phyloP scores from a whole-genome alignment of 2,797 vertebrate genomes.

The Poecile montanus region DNA sequence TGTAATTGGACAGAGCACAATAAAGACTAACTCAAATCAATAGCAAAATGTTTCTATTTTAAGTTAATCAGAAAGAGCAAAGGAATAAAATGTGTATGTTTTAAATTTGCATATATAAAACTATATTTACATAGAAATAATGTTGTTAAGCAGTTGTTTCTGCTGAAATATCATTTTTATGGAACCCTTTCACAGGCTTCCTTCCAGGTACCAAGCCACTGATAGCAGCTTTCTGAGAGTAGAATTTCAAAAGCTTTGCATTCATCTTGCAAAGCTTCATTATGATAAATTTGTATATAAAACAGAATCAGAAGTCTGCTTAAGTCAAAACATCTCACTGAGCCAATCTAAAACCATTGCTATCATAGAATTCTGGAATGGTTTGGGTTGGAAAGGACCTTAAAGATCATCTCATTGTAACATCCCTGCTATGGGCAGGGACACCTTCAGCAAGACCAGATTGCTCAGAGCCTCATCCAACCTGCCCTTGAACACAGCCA shows the following conservation, averaged over 20 bases:
- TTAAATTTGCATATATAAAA: not conserved
- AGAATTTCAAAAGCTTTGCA: not conserved
- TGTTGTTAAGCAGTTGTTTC: not conserved
- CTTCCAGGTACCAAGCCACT: not conserved
- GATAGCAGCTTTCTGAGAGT: not conserved
- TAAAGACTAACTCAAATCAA: not conserved
- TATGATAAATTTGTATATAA: not conserved
- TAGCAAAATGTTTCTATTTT: not conserved
- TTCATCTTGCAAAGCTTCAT: not conserved
- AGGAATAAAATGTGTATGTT: not conserved
- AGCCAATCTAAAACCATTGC: not conserved
- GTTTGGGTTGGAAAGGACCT: not conserved
- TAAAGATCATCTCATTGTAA: not conserved
- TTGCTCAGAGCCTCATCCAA: accelerated
- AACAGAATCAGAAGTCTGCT: not conserved
- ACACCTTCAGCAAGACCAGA: accelerated
- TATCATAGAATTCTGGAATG: not conserved
- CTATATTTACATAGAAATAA: not conserved
- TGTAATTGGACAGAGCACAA: not conserved
- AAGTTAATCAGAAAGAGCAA: not conserved
- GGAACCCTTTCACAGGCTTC: not conserved
- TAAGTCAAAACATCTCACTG: not conserved
- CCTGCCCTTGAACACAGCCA: not conserved
- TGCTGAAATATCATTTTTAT: not conserved
- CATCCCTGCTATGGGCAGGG: not conserved